Percentiles rank a stretch among this genome's conserved stretches.
Evolutionary conservation across 2,888 invertebrate species (phyloP).

Genomic region (Xylota segnis): DNA sequence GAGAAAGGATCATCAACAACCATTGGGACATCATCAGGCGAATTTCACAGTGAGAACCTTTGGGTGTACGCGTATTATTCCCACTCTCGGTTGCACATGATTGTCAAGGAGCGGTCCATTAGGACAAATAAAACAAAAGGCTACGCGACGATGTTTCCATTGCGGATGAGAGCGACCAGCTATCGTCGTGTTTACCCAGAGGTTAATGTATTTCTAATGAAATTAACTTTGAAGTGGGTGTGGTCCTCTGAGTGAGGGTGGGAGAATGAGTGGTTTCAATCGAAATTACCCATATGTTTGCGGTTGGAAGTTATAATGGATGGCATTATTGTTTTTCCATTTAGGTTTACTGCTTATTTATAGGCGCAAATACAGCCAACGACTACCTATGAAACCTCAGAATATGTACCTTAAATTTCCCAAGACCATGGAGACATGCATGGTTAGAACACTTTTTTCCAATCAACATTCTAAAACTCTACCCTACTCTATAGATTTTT

Average conservation of each 20-base stretch:
- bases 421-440: too few species aligned
- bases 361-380: too few species aligned
- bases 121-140: constrained; percentile 53
- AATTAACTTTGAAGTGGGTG: constrained; percentile 58
- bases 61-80: constrained; percentile 35
- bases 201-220: constrained; percentile 64
- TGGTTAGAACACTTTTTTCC: too few species aligned
- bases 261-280: constrained; percentile 11
- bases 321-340: too few species aligned
- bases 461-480: too few species aligned
- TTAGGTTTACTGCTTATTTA: too few species aligned
- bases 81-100: constrained; percentile 4
- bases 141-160: constrained; percentile 25
- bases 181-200: constrained; percentile 30
- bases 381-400: too few species aligned
- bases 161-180: constrained; percentile 15
- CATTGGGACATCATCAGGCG: constrained; percentile 25
- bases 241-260: not conserved
- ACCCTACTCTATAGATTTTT: too few species aligned
- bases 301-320: not conserved
- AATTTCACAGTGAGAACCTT: constrained; percentile 39
- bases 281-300: constrained; percentile 8
- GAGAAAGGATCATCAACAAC: constrained; percentile 43
- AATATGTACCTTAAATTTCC: too few species aligned
- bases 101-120: constrained; percentile 56